Base-by-base conservation (phyloP, 2,113 vertebrate genomes). In the Saccopteryx bilineata region DNA sequence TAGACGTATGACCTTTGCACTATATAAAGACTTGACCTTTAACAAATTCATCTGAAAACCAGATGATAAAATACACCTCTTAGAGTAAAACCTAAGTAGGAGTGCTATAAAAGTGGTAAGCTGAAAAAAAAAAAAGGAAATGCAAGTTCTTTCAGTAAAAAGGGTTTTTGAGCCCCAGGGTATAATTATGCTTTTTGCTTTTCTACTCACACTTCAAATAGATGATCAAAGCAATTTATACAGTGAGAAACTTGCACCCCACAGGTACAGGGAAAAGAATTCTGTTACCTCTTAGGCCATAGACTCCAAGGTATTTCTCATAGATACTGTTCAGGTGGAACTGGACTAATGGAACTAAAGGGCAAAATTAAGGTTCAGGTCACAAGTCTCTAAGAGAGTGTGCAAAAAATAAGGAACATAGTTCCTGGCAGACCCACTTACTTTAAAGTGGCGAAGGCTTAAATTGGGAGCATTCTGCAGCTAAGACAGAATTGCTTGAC, bases 11-110 rank as follows among this genome's bases (percentile, higher is more conserved):
- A 83, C 2, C 17, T 93, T 94, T 84, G 50, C 28, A 12, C 11
- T 80, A 19, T 33, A 66, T 76, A 83, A 74, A 92, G 26, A 80
- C 18, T 90, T 95, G 50, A 85, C 9, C 63, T 95, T 90, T 94
- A 84, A 90, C n/a, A 92, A 78, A 17, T 84, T 93, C 24, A 48
- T 58, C 56, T 83, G 61, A 81, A 94, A 94, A 58, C 1, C 31
- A 63, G 21, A 33, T 24, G 76, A 48, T 54, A 85, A 89, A 93
- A 90, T 78, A 31, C 9, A 81, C 28, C 24, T 93, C 28, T 89
- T 92, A 50, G 46, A 50, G 3, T 66, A 93, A 96, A 88, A 87
- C 13, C 33, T 56, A 87, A 79, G 26, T 33, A 80, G 24, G 5
- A 87, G 74, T 90, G 24, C 4, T 78, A 1, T 81, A 87, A 63